Conservation (phyloP, 2,113 vertebrate genomes). For the Pedetes capensis region DNA sequence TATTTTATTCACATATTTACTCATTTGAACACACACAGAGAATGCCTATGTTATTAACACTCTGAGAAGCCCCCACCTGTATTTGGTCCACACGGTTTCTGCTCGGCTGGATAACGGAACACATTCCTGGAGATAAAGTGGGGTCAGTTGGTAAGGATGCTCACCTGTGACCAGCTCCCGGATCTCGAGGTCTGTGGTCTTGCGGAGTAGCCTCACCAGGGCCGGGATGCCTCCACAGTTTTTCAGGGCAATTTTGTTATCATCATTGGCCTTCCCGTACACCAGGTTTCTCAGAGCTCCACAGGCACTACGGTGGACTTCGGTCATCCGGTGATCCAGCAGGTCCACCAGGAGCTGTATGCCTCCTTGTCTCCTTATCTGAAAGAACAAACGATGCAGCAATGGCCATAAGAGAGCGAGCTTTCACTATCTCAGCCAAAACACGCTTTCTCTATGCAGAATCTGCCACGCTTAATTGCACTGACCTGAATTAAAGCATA, state of each 20-base stretch:
- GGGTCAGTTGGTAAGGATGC: not conserved
- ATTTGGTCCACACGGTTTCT: not conserved
- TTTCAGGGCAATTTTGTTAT: slow-evolving; percentile 98
- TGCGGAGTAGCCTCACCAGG: slow-evolving; percentile 95
- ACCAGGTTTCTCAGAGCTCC: slow-evolving; percentile 97
- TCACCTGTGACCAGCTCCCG: slow-evolving; percentile 98
- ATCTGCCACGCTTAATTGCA: not conserved
- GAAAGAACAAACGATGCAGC: slow-evolving; percentile 73
- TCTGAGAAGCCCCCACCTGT: rapidly evolving
- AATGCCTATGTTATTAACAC: not conserved
- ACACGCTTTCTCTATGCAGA: not conserved
- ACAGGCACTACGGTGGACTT: slow-evolving; percentile 98
- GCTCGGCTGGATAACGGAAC: rapidly evolving
- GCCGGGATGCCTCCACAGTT: slow-evolving; percentile 98
- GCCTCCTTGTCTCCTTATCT: slow-evolving; percentile 98
- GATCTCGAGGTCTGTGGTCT: slow-evolving; percentile 96
- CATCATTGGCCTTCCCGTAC: slow-evolving; percentile 98
- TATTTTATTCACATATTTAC: not conserved
- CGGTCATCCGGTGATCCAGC: slow-evolving; percentile 96
- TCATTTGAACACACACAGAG: not conserved
- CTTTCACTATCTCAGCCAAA: not conserved
- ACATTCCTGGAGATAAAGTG: too few species aligned
- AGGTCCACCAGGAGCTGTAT: slow-evolving; percentile 98
- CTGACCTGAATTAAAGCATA: not conserved
- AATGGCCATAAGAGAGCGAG: not conserved